A percentile compares a stretch with the other conserved stretches of the same genome.
These are phyloP conservation scores for Eublepharis macularius DNA, from an alignment of 2,113 vertebrate genomes.

Conservation along the genomic window DNA sequence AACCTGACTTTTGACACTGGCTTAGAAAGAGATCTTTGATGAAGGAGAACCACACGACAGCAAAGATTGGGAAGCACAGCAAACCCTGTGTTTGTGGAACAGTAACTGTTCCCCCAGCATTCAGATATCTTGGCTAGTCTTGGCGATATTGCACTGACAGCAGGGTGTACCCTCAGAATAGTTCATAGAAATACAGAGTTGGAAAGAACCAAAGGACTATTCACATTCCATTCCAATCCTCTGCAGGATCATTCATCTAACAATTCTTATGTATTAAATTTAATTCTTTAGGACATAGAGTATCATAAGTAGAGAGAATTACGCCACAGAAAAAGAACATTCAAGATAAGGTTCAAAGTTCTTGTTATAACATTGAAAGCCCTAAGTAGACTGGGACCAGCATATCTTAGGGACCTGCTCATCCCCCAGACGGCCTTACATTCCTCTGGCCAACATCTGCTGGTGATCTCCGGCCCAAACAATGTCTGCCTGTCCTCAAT, in stretches of 20 bases:
- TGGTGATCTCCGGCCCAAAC: no score
- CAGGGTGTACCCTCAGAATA: background rate
- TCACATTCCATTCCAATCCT: background rate
- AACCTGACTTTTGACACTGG: background rate
- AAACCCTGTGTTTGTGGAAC: background rate
- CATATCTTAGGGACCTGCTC: no score
- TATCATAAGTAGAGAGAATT: background rate
- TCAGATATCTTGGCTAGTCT: background rate
- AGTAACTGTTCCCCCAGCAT: background rate
- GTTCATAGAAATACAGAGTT: no score
- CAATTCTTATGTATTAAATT: background rate
- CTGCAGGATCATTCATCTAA: background rate
- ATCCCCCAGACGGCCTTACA: no score
- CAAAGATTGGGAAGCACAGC: background rate
- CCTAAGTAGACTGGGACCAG: no score
- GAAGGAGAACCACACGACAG: background rate
- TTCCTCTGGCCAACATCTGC: no score
- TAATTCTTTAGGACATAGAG: background rate
- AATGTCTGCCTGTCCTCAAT: no score
- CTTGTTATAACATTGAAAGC: no score
- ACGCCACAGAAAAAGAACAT: background rate
- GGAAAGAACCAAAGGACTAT: background rate
- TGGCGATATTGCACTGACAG: background rate
- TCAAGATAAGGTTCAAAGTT: no score
- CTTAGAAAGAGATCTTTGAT: background rate